These are phyloP conservation scores for Olivierus martensii DNA, from an alignment of 1,140 invertebrate species.

Conservation along the genomic window DNA sequence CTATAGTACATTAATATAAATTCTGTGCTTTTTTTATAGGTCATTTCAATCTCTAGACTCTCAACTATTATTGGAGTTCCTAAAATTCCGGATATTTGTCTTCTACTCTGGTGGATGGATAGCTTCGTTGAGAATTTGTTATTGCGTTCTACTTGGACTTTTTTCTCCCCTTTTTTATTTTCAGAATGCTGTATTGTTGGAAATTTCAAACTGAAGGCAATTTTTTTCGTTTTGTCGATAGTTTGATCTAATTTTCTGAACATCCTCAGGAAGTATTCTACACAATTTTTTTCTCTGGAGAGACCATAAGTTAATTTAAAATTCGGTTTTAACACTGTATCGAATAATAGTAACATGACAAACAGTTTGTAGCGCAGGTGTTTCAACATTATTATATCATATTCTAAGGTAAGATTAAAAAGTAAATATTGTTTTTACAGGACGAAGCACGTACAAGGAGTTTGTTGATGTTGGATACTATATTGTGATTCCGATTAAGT, in stretches of 20 bases:
- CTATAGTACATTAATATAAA: too few species aligned
- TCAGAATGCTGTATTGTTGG: too few species aligned
- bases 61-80: too few species aligned
- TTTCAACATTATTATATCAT: not conserved
- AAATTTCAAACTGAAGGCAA: too few species aligned
- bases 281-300: too few species aligned
- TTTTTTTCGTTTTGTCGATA: too few species aligned
- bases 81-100: not conserved
- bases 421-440: conserved; percentile 7
- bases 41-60: too few species aligned
- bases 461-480: conserved; percentile 18
- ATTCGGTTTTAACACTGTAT: too few species aligned
- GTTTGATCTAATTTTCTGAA: too few species aligned
- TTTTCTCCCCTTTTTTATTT: not conserved
- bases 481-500: conserved; percentile 10
- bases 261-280: too few species aligned
- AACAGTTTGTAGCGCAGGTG: not conserved
- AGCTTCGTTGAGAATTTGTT: not conserved
- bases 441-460: conserved; percentile 16
- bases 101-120: not conserved
- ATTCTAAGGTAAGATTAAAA: not conserved
- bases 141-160: not conserved
- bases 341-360: not conserved
- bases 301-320: too few species aligned
- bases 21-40: too few species aligned